These are phyloP conservation scores for Aphrophora alni DNA, from an alignment of 2,888 invertebrate genomes.

Conservation along the genomic window DNA sequence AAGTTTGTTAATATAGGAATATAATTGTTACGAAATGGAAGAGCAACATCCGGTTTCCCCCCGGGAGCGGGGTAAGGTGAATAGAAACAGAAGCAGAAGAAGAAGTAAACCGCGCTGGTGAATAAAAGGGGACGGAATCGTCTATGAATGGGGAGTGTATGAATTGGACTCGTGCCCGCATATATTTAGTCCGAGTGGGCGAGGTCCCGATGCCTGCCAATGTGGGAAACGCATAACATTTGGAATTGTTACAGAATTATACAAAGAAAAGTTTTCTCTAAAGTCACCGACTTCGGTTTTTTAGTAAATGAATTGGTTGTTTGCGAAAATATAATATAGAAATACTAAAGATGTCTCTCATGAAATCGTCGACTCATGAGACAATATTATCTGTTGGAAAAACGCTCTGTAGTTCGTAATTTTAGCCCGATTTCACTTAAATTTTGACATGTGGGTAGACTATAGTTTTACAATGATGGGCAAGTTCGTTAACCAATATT, in stretches of 20 bases:
- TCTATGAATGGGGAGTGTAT: slow-evolving; percentile 54
- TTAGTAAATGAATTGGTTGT: background rate
- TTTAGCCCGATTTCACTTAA: too few relatives aligned
- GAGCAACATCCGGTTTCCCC: background rate
- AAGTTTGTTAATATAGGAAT: background rate
- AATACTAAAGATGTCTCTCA: too few relatives aligned
- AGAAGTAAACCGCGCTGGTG: too few relatives aligned
- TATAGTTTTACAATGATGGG: too few relatives aligned
- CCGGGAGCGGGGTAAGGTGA: too few relatives aligned
- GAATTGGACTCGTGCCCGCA: slow-evolving; percentile 60
- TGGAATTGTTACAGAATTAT: background rate
- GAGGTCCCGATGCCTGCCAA: slow-evolving; percentile 51
- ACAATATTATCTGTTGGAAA: too few relatives aligned
- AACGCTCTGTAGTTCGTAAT: too few relatives aligned
- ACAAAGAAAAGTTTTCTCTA: background rate
- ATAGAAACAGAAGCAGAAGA: too few relatives aligned
- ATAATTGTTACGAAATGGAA: background rate
- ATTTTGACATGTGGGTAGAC: too few relatives aligned
- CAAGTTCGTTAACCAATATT: too few relatives aligned
- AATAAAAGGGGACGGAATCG: background rate
- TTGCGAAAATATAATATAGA: too few relatives aligned
- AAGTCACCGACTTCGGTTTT: background rate
- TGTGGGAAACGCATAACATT: background rate
- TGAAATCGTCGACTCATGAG: too few relatives aligned
- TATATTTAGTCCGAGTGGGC: slow-evolving; percentile 62